Conservation (phyloP, 2,113 vertebrate genomes). For the Laticauda colubrina region DNA sequence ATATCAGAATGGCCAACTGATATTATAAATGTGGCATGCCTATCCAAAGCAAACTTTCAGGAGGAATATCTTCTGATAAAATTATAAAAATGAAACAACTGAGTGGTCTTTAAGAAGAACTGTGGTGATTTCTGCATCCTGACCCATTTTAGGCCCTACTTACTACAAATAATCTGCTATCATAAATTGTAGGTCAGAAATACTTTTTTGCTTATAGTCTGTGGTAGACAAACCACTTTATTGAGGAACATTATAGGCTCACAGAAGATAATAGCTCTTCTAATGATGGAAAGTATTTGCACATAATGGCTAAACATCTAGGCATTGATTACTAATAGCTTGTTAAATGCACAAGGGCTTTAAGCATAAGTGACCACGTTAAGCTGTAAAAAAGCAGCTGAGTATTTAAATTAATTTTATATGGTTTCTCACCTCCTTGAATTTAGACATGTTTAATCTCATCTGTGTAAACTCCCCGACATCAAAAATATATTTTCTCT, state of each 20-base stretch:
- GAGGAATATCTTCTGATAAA: not conserved
- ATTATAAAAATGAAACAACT: not conserved
- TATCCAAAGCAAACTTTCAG: not conserved
- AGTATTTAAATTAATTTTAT: conserved; percentile 15
- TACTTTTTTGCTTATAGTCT: conserved; percentile 3
- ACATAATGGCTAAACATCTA: conserved; percentile 31
- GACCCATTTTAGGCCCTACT: not conserved
- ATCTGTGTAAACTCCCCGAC: not conserved
- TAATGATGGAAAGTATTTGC: conserved; percentile 32
- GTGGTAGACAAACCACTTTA: conserved; percentile 6
- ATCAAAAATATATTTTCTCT: not conserved
- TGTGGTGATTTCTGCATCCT: conserved; percentile 12
- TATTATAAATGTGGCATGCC: not conserved
- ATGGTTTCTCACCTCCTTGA: not conserved
- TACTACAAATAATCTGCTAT: conserved; percentile 13
- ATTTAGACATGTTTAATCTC: not conserved
- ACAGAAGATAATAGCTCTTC: conserved; percentile 29
- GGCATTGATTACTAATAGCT: conserved; percentile 30
- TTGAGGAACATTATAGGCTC: not conserved
- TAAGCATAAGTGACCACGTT: conserved; percentile 18
- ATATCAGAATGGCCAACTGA: not conserved
- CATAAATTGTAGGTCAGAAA: not conserved
- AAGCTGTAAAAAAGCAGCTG: conserved; percentile 22
- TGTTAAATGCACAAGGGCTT: conserved; percentile 13
- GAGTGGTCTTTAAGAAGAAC: conserved; percentile 22